Base-by-base conservation (phyloP, 2,888 invertebrate genomes). In the Microplitis deprimator region DNA sequence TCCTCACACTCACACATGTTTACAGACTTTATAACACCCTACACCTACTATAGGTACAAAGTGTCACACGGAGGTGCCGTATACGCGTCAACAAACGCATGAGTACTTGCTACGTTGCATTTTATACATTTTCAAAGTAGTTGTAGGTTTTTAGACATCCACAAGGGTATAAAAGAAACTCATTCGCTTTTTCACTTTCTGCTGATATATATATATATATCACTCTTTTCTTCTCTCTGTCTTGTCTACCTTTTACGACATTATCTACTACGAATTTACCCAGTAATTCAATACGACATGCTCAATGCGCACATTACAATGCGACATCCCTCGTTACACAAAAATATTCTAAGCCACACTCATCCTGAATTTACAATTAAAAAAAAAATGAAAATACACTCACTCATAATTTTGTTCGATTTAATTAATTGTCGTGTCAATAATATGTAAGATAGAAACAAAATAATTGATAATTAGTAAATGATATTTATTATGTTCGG, bases 11-110 rank as follows among this genome's bases (percentile, higher is more conserved):
- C 13, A 13, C 29, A 50, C 65, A 65, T 29, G 29, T 29, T 29
- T 29, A 29, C 29, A 29, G 20, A 65, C 65, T 17, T 62, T 62
- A 5, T 62, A 5, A 65, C 65, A 29, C 65, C 13, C 10, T 38
- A 65, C 38, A 13, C 13, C 13, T 73, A 60, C 38, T 64, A 59
- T 29, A 65, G 29, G 70, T 60, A 76, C 68, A 61, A 72, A 76
- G 73, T 79, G 73, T 79, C 76, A 72, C 71, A 16, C 38, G 64
- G 75, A 75, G 73, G 75, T 67, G 69, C 75, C 50, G 60, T 38
- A 69, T 72, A 29, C 29, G 60, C 20, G 59, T 64, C 64, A 38
- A 60, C 70, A 72, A 41, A 68, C 65, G 62, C 78, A 78, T 68
- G 68, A 70, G 73, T 67, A 62, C 65, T 60, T 62, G 38, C 64